Percentiles rank a stretch among this genome's conserved stretches.
Evolutionary conservation across 2,113 vertebrate species (phyloP).

Genomic region (Apodemus speciosus): DNA sequence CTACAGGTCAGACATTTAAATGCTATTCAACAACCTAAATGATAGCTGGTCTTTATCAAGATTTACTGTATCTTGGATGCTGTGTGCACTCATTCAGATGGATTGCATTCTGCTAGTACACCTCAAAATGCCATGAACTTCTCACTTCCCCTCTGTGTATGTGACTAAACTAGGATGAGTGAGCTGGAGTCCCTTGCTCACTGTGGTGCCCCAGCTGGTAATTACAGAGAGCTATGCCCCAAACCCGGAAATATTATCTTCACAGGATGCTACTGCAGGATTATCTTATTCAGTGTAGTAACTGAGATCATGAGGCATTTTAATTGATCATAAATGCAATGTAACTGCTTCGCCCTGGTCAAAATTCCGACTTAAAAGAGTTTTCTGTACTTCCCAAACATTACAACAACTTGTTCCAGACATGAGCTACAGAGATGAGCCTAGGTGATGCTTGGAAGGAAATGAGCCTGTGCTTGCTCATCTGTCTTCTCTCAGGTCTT

Average conservation of each 20-base stretch:
- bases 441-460: slow-evolving; percentile 47
- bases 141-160: background rate
- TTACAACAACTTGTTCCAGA: background rate
- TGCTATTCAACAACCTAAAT: background rate
- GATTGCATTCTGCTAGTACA: background rate
- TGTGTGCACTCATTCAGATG: background rate
- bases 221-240: background rate
- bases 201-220: background rate
- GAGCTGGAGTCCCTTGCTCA: background rate
- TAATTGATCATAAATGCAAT: background rate
- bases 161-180: background rate
- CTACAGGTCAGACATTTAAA: background rate
- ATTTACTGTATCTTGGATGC: background rate
- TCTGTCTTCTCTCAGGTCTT: slow-evolving; percentile 45
- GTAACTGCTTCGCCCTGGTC: background rate
- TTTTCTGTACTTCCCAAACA: slow-evolving; percentile 16
- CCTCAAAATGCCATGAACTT: background rate
- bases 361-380: background rate
- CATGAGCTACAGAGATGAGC: background rate
- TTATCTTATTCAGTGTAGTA: background rate
- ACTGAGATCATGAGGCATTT: background rate
- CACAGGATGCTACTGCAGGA: background rate
- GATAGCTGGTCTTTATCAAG: background rate
- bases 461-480: slow-evolving; percentile 9
- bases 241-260: background rate